Evolutionary conservation across 1,140 invertebrate species (phyloP).

Genomic region (Camponotus floridanus): DNA sequence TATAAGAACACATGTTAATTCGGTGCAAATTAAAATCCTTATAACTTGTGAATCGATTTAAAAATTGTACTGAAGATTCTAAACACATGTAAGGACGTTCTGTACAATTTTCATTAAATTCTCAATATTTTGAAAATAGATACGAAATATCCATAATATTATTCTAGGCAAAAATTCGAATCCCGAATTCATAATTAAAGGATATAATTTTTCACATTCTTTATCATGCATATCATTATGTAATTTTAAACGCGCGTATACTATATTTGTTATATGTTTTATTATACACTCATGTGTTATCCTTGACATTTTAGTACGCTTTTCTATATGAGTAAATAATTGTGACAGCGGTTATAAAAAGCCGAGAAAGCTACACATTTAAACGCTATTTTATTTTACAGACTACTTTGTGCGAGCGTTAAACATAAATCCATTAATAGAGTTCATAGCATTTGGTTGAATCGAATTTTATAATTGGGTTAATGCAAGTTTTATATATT

Average conservation of each 20-base stretch:
- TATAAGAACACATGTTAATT: too few relatives aligned
- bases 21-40: too few relatives aligned
- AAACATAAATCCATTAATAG: not conserved
- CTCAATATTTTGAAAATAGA: too few relatives aligned
- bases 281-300: not conserved
- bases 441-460: not conserved
- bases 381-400: not conserved
- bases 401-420: not conserved
- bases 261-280: not conserved
- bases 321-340: constrained; percentile 3
- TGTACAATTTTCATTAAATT: too few relatives aligned
- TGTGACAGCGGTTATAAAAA: not conserved
- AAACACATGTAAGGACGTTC: too few relatives aligned
- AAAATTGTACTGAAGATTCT: too few relatives aligned
- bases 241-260: not conserved
- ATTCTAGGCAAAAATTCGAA: constrained; percentile 2
- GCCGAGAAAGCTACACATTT: not conserved
- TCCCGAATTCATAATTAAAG: not conserved
- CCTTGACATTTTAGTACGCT: not conserved
- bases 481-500: too few relatives aligned
- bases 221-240: not conserved
- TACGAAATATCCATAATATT: too few relatives aligned
- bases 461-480: too few relatives aligned
- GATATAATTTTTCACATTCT: constrained; percentile 5
- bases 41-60: too few relatives aligned